Percentiles rank a stretch among this genome's conserved stretches.
These are phyloP conservation scores for Temnothorax curvispinosus DNA, from an alignment of 1,140 invertebrate species.

Conservation along the genomic window DNA sequence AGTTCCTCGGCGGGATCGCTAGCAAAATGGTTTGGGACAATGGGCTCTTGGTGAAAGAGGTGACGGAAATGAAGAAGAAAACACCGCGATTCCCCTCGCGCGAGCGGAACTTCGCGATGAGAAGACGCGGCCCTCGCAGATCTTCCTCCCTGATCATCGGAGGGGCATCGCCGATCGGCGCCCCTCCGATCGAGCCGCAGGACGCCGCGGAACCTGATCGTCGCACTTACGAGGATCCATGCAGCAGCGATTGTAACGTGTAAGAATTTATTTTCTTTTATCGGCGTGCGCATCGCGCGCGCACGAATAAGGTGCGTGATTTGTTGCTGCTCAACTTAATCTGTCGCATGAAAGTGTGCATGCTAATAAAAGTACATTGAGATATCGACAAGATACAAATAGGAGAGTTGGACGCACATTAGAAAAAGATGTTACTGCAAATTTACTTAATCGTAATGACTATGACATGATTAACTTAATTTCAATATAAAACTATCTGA, in stretches of 20 bases:
- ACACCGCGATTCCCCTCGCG: slow-evolving; percentile 89
- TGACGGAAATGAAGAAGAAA: slow-evolving; percentile 86
- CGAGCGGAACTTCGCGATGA: slow-evolving; percentile 89
- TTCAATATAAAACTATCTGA: background rate
- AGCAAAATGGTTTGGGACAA: slow-evolving; percentile 82
- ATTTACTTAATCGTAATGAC: background rate
- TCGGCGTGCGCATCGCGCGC: background rate
- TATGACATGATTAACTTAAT: background rate
- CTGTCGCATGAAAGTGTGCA: background rate
- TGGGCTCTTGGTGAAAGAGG: slow-evolving; percentile 83
- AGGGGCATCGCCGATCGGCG: slow-evolving; percentile 62
- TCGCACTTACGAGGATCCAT: slow-evolving; percentile 63
- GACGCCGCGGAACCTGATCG: slow-evolving; percentile 61
- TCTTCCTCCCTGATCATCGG: slow-evolving; percentile 64
- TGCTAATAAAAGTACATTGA: slow-evolving; percentile 14
- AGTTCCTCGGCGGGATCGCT: slow-evolving; percentile 33
- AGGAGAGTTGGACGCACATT: background rate
- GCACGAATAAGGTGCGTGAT: background rate
- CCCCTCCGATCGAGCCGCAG: slow-evolving; percentile 49
- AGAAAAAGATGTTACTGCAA: background rate
- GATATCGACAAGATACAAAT: background rate
- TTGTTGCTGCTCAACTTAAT: background rate
- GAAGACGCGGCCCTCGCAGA: slow-evolving; percentile 80
- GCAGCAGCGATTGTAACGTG: slow-evolving; percentile 55
- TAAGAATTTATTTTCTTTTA: slow-evolving; percentile 67